Evolutionary conservation across 2,797 vertebrate species (phyloP), one percentile per base, ranked within the genome.

Genomic region (Notolepis coatsorum): DNA sequence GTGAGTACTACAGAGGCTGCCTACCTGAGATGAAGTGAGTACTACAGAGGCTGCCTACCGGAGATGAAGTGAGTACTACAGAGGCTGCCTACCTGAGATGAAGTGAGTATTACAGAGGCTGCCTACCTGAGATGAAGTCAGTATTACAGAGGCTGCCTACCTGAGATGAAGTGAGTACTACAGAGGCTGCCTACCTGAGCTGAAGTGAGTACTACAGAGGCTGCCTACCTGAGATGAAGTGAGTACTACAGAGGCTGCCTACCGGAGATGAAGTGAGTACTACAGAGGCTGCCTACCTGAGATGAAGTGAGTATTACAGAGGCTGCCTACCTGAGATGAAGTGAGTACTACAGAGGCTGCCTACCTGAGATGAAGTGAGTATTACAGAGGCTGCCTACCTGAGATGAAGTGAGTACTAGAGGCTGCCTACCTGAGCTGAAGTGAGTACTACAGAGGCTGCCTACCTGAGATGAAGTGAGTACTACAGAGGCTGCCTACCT

Each of bases 211-310:
- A 56, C 91, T 92, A 79, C 91, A 93, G 76, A 92, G 86, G 68
- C 92, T n/a, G n/a, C 33, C 23, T 74, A 93, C 92, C 92, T 77
- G 91, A 91, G 77, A 92, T 88, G 85, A 92, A 93, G 84, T 92
- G 92, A 46, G 79, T 87, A 56, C 91, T 92, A 79, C 91, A 93
- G 76, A 92, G 86, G 68, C 92, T n/a, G n/a, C 33, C 23, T 74
- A 93, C 92, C 92, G 76, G 91, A 91, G 77, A 92, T 88, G 85
- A 92, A 93, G 84, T 92, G 92, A 46, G 79, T 87, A 56, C 91
- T 92, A 79, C 91, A 93, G 76, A 92, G 86, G 68, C 92, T n/a
- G n/a, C 33, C 23, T 74, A 93, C 92, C 92, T 77, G 91, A 91
- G 77, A 92, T 88, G 85, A 92, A 93, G 84, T 92, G 92, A 46